Percentiles rank a stretch among this genome's conserved stretches.
Evolutionary conservation across 2,797 vertebrate species (phyloP).

Genomic region (Hybognathus amarus): DNA sequence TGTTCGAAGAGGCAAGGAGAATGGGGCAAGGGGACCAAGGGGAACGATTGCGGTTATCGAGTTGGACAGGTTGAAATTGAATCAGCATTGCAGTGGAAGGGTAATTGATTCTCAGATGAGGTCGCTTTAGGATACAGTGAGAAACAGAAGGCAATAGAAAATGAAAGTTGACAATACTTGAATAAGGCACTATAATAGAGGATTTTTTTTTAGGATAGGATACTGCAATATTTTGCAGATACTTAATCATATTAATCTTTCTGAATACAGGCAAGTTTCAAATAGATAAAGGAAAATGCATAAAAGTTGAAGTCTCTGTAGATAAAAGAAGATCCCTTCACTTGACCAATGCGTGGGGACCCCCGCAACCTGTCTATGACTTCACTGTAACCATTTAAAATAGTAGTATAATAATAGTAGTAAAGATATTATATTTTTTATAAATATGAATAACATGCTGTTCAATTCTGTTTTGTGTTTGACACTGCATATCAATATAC

Average conservation of each 20-base stretch:
- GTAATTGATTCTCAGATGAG: slow-evolving; percentile 77
- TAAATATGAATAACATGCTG: not conserved
- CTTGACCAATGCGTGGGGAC: not conserved
- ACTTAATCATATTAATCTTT: not conserved
- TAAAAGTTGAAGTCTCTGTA: not conserved
- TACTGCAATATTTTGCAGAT: not conserved
- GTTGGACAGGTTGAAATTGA: slow-evolving; percentile 75
- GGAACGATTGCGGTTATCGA: slow-evolving; percentile 75
- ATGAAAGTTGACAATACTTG: not conserved
- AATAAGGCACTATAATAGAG: not conserved
- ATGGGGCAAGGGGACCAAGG: slow-evolving; percentile 54
- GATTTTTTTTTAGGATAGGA: not conserved
- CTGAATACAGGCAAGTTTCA: not conserved
- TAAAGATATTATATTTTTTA: not conserved
- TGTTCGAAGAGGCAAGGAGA: slow-evolving; percentile 42
- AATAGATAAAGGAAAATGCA: not conserved
- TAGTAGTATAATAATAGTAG: not conserved
- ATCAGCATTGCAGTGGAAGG: slow-evolving; percentile 68
- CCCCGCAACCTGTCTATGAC: not conserved
- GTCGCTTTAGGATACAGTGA: slow-evolving; percentile 56
- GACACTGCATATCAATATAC: no score
- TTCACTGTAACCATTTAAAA: not conserved
- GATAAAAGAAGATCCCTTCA: not conserved
- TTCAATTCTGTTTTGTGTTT: not conserved
- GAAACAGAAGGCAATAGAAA: slow-evolving; percentile 29